These are phyloP conservation scores for Indicator indicator DNA, from an alignment of 2,113 vertebrate species.

Conservation along the genomic window DNA sequence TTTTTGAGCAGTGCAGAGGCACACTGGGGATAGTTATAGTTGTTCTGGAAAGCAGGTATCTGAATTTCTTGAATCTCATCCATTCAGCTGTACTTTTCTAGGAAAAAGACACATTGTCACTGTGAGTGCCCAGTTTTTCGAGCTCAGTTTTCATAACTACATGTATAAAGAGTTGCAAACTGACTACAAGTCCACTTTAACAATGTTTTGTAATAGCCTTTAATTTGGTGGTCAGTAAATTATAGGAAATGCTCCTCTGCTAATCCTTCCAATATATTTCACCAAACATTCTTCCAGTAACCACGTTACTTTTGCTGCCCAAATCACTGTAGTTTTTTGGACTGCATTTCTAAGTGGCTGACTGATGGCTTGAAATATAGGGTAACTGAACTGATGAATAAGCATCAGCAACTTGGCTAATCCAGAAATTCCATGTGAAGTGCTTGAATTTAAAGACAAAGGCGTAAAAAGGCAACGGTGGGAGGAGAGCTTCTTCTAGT, in stretches of 20 bases:
- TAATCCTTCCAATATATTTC: conserved; percentile 21
- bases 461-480: neutral
- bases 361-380: neutral
- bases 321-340: neutral
- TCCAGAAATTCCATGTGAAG: neutral
- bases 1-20: neutral
- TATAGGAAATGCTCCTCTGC: conserved; percentile 10
- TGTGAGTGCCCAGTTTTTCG: neutral
- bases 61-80: neutral
- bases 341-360: neutral
- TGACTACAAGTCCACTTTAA: neutral
- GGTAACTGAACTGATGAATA: neutral
- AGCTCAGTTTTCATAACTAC: neutral
- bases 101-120: neutral
- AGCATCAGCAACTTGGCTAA: neutral
- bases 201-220: neutral
- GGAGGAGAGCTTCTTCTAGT: neutral
- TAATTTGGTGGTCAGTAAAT: conserved; percentile 30
- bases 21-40: neutral
- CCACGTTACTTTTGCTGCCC: neutral
- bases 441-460: neutral
- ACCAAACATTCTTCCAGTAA: conserved; percentile 4
- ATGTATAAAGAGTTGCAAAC: neutral
- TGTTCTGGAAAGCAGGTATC: conserved; percentile 3
- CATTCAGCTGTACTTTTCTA: neutral